These are phyloP conservation scores for Spilosoma lubricipeda DNA, from an alignment of 2,888 invertebrate species.

Conservation along the genomic window DNA sequence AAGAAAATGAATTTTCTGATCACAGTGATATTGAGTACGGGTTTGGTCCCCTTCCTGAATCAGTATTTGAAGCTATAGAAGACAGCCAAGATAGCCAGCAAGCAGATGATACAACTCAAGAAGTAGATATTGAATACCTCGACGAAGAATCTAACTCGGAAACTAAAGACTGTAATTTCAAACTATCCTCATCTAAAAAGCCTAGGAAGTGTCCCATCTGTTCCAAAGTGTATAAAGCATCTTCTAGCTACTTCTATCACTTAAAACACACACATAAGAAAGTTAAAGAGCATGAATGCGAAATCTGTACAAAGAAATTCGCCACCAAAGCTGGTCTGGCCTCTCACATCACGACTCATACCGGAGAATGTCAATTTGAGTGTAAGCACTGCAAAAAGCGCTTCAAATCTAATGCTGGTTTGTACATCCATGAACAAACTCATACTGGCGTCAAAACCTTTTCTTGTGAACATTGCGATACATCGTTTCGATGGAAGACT, in stretches of 20 bases:
- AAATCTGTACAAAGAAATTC: conserved; percentile 79
- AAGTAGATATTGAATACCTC: conserved; percentile 10
- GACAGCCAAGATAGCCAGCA: conserved; percentile 62
- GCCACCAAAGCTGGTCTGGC: conserved; percentile 75
- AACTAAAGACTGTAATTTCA: neutral
- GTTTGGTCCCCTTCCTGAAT: conserved; percentile 65
- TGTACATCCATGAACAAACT: conserved; percentile 83
- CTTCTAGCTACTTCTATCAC: conserved; percentile 84
- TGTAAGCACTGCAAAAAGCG: conserved; percentile 81
- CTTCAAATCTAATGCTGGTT: conserved; percentile 79
- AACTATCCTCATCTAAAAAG: conserved; percentile 32
- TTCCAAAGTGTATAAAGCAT: conserved; percentile 76
- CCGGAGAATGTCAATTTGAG: conserved; percentile 70
- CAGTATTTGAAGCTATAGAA: conserved; percentile 71
- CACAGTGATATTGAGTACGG: conserved; percentile 63
- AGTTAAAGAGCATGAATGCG: conserved; percentile 78
- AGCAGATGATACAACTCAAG: conserved; percentile 14
- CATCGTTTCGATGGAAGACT: conserved; percentile 80
- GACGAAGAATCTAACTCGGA: conserved; percentile 12
- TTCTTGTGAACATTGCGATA: conserved; percentile 66
- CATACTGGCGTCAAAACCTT: conserved; percentile 51
- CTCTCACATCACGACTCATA: conserved; percentile 79
- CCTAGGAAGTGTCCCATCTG: conserved; percentile 80
- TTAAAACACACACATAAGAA: conserved; percentile 80
- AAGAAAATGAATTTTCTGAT: conserved; percentile 63